These are phyloP conservation scores for Jordanella pulchra DNA, from an alignment of 2,797 vertebrate species.

Conservation along the genomic window DNA sequence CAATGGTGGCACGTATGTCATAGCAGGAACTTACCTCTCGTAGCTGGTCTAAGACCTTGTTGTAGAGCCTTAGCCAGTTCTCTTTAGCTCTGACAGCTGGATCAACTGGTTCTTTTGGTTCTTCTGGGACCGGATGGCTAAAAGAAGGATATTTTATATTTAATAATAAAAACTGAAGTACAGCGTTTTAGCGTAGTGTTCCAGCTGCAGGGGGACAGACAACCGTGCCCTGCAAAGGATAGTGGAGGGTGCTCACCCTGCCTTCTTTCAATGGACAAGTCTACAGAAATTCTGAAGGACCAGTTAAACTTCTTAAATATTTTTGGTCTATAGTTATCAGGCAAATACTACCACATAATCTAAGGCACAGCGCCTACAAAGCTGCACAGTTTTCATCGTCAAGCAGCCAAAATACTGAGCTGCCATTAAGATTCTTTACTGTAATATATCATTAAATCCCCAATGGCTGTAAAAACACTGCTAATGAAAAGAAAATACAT, in stretches of 20 bases:
- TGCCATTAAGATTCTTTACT: too few relatives aligned
- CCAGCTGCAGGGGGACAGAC: background rate
- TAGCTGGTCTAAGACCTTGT: constrained; percentile 94
- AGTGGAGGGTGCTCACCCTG: background rate
- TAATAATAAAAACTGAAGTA: background rate
- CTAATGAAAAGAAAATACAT: too few relatives aligned
- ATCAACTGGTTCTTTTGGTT: constrained; percentile 85
- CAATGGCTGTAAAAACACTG: too few relatives aligned
- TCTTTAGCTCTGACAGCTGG: constrained; percentile 88
- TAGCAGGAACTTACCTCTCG: constrained; percentile 85
- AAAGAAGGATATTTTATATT: constrained; percentile 14
- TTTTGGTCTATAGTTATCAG: too few relatives aligned
- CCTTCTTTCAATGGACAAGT: background rate
- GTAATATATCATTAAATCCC: too few relatives aligned
- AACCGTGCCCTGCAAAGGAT: background rate
- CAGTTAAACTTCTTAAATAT: too few relatives aligned
- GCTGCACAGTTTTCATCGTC: too few relatives aligned
- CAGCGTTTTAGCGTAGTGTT: background rate
- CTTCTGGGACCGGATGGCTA: constrained; percentile 81
- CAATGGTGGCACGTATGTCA: constrained; percentile 6
- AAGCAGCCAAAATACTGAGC: too few relatives aligned
- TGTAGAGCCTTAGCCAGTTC: constrained; percentile 95
- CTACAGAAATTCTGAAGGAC: background rate
- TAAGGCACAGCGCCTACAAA: too few relatives aligned
- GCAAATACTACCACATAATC: too few relatives aligned